Evolutionary conservation across 2,888 invertebrate genomes (phyloP).

Genomic region (Eugnorisma glareosa): DNA sequence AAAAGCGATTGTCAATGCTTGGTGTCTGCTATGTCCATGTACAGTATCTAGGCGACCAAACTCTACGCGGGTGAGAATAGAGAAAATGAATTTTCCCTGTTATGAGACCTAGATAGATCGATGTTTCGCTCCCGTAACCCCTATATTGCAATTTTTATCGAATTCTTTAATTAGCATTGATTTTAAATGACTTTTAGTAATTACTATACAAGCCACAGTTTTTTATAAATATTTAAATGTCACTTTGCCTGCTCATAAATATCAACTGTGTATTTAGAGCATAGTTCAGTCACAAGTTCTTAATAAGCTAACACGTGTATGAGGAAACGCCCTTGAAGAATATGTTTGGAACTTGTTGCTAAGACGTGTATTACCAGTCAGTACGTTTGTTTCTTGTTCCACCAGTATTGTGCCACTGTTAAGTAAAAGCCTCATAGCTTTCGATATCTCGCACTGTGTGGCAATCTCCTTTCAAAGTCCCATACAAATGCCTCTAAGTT

Average conservation of each 20-base stretch:
- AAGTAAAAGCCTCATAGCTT: background rate
- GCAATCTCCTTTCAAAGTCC: background rate
- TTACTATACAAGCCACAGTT: background rate
- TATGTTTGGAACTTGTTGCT: background rate
- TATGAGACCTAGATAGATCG: too few relatives aligned
- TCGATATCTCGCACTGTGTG: background rate
- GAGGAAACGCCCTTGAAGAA: background rate
- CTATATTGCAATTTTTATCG: too few relatives aligned
- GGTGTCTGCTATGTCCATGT: too few relatives aligned
- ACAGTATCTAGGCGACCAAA: too few relatives aligned
- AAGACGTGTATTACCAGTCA: background rate
- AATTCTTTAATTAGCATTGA: slow-evolving; percentile 8
- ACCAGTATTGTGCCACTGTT: background rate
- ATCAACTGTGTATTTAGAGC: background rate
- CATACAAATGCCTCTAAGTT: background rate
- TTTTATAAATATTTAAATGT: background rate
- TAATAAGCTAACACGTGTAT: background rate
- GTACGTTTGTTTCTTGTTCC: background rate
- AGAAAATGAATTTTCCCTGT: too few relatives aligned
- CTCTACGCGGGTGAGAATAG: too few relatives aligned
- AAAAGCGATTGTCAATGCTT: background rate
- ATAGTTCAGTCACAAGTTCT: background rate
- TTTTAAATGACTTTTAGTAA: background rate
- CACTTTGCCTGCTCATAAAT: slow-evolving; percentile 67
- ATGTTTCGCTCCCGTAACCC: too few relatives aligned